Base-by-base conservation (phyloP, 2,113 vertebrate species). In the Nanorana parkeri region DNA sequence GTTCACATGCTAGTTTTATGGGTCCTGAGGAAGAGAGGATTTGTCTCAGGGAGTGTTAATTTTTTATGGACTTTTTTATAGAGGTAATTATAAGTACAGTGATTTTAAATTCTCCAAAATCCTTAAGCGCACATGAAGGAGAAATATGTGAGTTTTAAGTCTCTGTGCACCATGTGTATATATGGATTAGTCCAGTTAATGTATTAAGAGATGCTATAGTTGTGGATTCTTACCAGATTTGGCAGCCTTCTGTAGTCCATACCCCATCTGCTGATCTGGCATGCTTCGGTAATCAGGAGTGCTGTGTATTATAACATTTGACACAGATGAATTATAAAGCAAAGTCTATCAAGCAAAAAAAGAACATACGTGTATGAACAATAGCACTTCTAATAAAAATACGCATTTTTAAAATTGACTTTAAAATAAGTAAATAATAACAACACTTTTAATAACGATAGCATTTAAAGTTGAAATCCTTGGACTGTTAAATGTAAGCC, bases 21-120 rank as follows among this genome's bases (percentile, higher is more conserved):
- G 41, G 74, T 65, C 74, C 74, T 65, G 24, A 65, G 74, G 36
- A 77, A 65, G 41, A 41, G 23, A 16, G 61, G 74, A 52, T 77
- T 52, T 41, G 41, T 77, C 61, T 20, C 51, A 64, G 61, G 74
- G 41, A 77, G 32, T 77, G 74, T 77, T 77, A 77, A 77, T 65
- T 77, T 77, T 77, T 77, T 51, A 77, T 77, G 21, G 74, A 63
- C 61, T 65, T 63, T 63, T 77, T 77, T 65, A 63, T 65, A 41
- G 36, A 65, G 5, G 74, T 41, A 77, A 64, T 77, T 77, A 64
- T 77, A 77, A 64, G 58, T 77, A 52, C 61, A 77, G 74, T 65
- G 60, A 64, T 77, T 77, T 77, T 64, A 65, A 63, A 77, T 77
- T 77, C 61, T 65, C 23, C 60, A 21, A 52, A 63, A 77, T 55